Conservation (phyloP, 2,888 invertebrate genomes). For the Drosophila pullipes region DNA sequence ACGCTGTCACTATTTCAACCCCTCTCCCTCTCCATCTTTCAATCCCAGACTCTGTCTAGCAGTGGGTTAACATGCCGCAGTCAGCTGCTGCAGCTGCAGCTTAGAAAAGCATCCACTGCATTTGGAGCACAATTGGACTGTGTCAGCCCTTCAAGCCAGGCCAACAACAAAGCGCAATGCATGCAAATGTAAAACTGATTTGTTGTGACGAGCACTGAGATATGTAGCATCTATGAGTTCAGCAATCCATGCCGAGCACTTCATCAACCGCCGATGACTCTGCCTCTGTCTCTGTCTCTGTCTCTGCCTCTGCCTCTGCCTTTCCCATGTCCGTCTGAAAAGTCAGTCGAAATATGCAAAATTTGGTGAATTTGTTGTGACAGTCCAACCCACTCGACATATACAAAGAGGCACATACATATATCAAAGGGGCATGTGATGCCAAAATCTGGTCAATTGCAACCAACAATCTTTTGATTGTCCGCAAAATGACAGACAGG, state of each 20-base stretch:
- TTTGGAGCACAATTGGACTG: constrained; percentile 30
- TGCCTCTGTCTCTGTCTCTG: constrained; percentile 12
- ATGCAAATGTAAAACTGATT: constrained; percentile 78
- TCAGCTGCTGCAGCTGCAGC: constrained; percentile 55
- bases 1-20: constrained; percentile 25
- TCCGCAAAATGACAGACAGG: neutral
- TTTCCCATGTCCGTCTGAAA: neutral
- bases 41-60: neutral
- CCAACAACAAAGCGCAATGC: constrained; percentile 65
- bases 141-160: neutral
- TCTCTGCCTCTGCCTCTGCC: constrained; percentile 3
- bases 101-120: constrained; percentile 45
- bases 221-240: constrained; percentile 19
- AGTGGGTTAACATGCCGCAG: constrained; percentile 61
- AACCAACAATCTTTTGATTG: neutral
- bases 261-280: constrained; percentile 39
- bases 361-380: constrained; percentile 59
- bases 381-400: constrained; percentile 21
- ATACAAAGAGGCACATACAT: neutral
- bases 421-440: neutral
- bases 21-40: neutral
- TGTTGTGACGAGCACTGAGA: constrained; percentile 63
- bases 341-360: constrained; percentile 34
- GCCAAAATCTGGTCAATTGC: constrained; percentile 8
- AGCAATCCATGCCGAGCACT: constrained; percentile 30